A percentile compares a stretch with the other conserved stretches of the same genome.
phyloP scores from a whole-genome alignment of 2,888 invertebrate genomes.

The Patella pellucida region DNA sequence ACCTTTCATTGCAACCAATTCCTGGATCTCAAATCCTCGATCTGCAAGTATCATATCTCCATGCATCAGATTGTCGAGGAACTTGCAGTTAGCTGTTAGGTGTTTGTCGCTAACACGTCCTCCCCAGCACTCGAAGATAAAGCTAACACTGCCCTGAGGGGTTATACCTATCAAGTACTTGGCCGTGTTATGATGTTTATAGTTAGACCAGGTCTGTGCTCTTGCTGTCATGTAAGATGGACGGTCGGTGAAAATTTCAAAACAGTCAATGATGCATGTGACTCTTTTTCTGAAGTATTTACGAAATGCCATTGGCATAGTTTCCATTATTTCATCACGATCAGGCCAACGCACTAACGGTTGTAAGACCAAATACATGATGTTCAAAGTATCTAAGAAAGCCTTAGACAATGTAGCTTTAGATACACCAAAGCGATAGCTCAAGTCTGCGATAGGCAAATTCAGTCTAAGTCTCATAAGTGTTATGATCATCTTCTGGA shows the following conservation, averaged over 20 bases:
- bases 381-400: constrained; percentile 16
- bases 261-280: constrained; percentile 37
- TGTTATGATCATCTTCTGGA: constrained; percentile 29
- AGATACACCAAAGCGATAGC: constrained; percentile 24
- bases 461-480: constrained; percentile 32
- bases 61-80: too few species aligned
- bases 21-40: constrained; percentile 16
- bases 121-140: too few species aligned
- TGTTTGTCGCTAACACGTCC: too few species aligned
- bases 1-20: constrained; percentile 2
- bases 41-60: constrained; percentile 17
- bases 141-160: too few species aligned
- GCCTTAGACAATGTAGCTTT: constrained; percentile 22
- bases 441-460: constrained; percentile 23
- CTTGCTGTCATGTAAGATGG: constrained; percentile 38
- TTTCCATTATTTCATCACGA: constrained; percentile 28
- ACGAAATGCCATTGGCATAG: too few species aligned
- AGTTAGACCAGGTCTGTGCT: constrained; percentile 42
- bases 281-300: constrained; percentile 30
- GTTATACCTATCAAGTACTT: constrained; percentile 48
- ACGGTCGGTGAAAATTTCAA: constrained; percentile 42
- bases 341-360: constrained; percentile 28
- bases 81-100: too few species aligned
- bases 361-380: constrained; percentile 25
- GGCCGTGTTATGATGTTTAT: constrained; percentile 45